Evolutionary conservation across 2,888 invertebrate species (phyloP).

Genomic region (Rhyacophila evoluta): DNA sequence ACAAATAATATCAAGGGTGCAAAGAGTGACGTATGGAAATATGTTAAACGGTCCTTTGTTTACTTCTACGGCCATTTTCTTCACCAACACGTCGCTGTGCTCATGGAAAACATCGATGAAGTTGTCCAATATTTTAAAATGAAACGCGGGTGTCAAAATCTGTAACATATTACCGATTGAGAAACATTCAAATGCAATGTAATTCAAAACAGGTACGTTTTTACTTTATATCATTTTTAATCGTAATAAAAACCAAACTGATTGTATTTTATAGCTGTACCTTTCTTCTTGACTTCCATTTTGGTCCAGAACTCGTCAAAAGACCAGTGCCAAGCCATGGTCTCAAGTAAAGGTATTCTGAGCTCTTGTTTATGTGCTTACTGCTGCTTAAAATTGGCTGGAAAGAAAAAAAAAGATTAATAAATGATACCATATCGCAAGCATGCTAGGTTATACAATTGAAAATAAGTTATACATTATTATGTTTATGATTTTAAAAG

Average conservation of each 20-base stretch:
- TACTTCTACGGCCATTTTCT: constrained; percentile 64
- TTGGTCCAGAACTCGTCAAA: constrained; percentile 69
- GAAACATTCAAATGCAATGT: not conserved
- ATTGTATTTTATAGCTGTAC: too few relatives aligned
- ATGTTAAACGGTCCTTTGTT: constrained; percentile 67
- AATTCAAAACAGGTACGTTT: not conserved
- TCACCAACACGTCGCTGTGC: constrained; percentile 69
- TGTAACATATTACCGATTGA: constrained; percentile 54
- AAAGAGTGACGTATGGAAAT: constrained; percentile 72
- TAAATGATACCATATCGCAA: too few relatives aligned
- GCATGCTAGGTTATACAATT: too few relatives aligned
- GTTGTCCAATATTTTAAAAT: constrained; percentile 77
- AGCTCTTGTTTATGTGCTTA: constrained; percentile 72
- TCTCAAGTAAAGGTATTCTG: constrained; percentile 69
- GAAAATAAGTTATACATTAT: too few relatives aligned
- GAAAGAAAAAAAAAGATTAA: too few relatives aligned
- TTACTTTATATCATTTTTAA: not conserved
- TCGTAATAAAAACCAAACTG: too few relatives aligned
- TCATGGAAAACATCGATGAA: constrained; percentile 76
- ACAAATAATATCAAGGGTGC: constrained; percentile 76
- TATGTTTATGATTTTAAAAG: too few relatives aligned
- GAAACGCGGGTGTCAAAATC: constrained; percentile 77
- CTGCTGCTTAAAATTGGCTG: constrained; percentile 71
- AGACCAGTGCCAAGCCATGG: constrained; percentile 74
- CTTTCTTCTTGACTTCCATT: constrained; percentile 74